These are phyloP conservation scores for Melanotaenia boesemani DNA, from an alignment of 2,797 vertebrate genomes.

Conservation along the genomic window DNA sequence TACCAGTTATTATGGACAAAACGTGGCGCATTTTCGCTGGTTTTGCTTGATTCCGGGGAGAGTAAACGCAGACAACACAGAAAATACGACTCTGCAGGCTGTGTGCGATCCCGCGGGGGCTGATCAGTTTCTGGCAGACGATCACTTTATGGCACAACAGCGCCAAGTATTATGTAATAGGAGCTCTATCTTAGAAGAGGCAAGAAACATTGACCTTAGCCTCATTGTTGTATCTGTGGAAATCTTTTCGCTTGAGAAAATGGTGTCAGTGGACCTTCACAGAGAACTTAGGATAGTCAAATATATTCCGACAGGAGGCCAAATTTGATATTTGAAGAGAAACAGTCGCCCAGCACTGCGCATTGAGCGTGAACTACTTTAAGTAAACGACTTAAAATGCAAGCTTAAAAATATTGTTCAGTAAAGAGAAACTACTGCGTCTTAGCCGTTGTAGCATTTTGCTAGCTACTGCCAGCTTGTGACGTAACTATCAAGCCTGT, in stretches of 20 bases:
- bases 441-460: background rate
- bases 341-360: background rate
- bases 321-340: background rate
- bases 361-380: background rate
- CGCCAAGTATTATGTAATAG: no score
- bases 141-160: no score
- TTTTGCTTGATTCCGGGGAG: no score
- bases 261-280: background rate
- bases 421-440: background rate
- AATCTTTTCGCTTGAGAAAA: background rate
- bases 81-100: no score
- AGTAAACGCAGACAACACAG: no score
- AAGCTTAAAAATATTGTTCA: background rate
- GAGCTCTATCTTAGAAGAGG: background rate
- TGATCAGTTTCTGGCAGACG: no score
- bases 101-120: no score
- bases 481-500: background rate
- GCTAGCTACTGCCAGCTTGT: slow-evolving; percentile 16
- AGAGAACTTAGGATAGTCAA: background rate
- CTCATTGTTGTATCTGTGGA: background rate
- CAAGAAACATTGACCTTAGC: background rate
- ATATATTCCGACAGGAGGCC: no score
- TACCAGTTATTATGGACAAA: no score
- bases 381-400: background rate
- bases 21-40: no score